Percentiles rank a stretch among this genome's conserved stretches.
phyloP scores from a whole-genome alignment of 2,113 vertebrate species.

The Lipotes vexillifer region DNA sequence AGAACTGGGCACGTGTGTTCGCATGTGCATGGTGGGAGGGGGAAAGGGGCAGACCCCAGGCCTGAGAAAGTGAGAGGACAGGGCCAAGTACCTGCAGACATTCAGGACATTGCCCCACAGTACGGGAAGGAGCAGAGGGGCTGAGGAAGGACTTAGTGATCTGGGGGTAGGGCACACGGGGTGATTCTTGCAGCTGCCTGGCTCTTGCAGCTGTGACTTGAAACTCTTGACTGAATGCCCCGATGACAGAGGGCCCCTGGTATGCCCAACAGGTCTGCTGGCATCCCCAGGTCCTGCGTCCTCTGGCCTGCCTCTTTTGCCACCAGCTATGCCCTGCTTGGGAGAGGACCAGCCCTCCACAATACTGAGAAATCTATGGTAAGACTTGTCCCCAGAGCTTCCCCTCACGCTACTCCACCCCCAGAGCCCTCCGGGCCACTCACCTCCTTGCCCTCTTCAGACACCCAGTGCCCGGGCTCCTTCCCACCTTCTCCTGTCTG shows the following conservation, averaged over 20 bases:
- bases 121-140: neutral
- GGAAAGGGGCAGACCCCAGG: neutral
- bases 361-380: neutral
- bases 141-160: neutral
- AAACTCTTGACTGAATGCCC: neutral
- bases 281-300: neutral
- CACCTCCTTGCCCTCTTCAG: neutral
- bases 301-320: neutral
- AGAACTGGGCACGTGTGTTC: neutral
- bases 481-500: neutral
- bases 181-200: neutral
- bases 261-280: neutral
- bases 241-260: neutral
- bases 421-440: neutral
- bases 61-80: neutral
- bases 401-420: neutral
- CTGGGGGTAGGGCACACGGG: too few relatives aligned
- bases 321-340: neutral
- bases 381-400: neutral
- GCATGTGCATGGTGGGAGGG: rapidly evolving
- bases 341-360: neutral
- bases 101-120: too few relatives aligned
- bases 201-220: neutral
- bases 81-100: neutral
- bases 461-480: neutral